Base-by-base conservation (phyloP, 2,888 invertebrate genomes). In the Trichopoda pennipes region DNA sequence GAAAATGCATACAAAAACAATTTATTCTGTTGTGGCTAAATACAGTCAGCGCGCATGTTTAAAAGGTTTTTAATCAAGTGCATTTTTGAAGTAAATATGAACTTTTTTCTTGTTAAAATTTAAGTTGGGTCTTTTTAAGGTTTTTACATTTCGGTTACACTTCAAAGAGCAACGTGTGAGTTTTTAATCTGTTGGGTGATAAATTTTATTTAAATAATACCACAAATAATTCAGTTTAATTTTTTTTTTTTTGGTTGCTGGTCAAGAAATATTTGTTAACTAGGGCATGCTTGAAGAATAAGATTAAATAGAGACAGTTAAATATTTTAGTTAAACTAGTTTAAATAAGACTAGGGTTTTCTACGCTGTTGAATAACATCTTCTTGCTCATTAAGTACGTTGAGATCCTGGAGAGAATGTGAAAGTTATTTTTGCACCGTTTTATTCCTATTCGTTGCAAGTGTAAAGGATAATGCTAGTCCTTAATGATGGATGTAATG, bases 81-180 rank as follows among this genome's bases (percentile, higher is more conserved):
- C 72, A 47, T 72, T 51, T 72, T 85, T 84, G 85, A 35, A 21
- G 21, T 85, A 35, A 21, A n/a, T 85, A 86, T 86, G 86, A 86
- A 73, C n/a, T 63, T 63, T 66, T 60, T 68, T 76, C 55, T 56
- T 61, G 6, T 14, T 35, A 32, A 17, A 47, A 55, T 17, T 49
- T 8, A n/a, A 3, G 14, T 61, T 60, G 56, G 47, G 32, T 44
- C 47, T 44, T 63, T 73, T 60, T 63, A 63, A 35, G 49, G 23
- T 51, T 66, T 74, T 35, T 51, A 16, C 38, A 28, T 55, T 76
- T 66, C 53, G 75, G 78, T 78, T 75, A 74, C 74, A 79, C 78
- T 69, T 78, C 72, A 80, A 80, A 80, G 80, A 47, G 64, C 68
- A 80, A 47, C 80, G 82, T 82, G 82, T 42, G 82, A 82, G 47